A percentile compares a stretch with the other conserved stretches of the same genome.
phyloP scores from a whole-genome alignment of 2,797 vertebrate species.

The Crocidura indochinensis region DNA sequence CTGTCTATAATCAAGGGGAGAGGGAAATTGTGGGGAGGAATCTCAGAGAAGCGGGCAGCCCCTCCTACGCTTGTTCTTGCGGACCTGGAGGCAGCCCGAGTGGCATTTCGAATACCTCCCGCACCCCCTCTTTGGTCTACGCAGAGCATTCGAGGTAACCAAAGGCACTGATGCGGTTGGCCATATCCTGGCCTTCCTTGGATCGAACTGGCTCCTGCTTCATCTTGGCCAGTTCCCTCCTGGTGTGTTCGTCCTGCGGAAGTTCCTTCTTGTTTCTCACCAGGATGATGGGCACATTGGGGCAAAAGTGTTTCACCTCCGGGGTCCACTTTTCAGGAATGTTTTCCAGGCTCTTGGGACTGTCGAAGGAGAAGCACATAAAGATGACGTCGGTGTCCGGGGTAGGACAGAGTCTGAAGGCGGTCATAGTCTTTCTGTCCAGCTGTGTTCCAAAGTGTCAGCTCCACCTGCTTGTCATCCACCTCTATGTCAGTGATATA shows the following conservation, averaged over 20 bases:
- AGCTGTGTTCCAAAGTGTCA: constrained; percentile 98
- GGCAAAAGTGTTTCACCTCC: constrained; percentile 99
- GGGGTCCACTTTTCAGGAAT: constrained; percentile 99
- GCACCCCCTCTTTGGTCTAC: too few relatives aligned
- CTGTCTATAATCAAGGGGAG: too few relatives aligned
- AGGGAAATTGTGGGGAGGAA: too few relatives aligned
- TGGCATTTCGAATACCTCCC: too few relatives aligned
- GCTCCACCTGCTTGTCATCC: constrained; percentile 98
- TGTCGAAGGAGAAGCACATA: constrained; percentile 99
- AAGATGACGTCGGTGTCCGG: constrained; percentile 98
- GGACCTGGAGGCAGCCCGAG: too few relatives aligned
- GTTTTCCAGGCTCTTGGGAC: constrained; percentile 98
- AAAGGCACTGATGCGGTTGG: too few relatives aligned
- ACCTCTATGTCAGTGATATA: constrained; percentile 99
- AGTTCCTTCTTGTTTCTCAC: constrained; percentile 99
- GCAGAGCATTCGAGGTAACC: too few relatives aligned
- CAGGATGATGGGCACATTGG: constrained; percentile 98
- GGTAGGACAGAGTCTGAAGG: constrained; percentile 97
- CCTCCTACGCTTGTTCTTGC: too few relatives aligned
- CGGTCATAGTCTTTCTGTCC: constrained; percentile 99
- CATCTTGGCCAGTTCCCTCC: constrained; percentile 97
- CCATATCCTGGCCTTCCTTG: too few relatives aligned
- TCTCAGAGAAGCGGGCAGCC: too few relatives aligned
- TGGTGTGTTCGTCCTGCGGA: constrained; percentile 96
- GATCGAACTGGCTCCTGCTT: too few relatives aligned